These are phyloP conservation scores for Anoplophora glabripennis DNA, from an alignment of 1,140 invertebrate genomes.

Conservation along the genomic window DNA sequence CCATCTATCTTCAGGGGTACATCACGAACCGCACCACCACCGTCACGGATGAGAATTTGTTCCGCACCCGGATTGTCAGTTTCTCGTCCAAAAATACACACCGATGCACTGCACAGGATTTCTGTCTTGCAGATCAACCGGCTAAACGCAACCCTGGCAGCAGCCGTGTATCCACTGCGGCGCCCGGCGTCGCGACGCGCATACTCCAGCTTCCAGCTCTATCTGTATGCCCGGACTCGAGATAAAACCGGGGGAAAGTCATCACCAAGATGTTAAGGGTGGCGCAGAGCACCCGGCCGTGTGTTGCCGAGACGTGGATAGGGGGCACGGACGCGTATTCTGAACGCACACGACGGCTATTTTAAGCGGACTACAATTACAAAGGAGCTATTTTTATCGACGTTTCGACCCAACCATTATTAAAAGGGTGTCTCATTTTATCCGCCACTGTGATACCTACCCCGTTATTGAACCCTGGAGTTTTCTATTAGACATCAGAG, in stretches of 20 bases:
- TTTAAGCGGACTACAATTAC: too few relatives aligned
- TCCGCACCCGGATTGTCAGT: background rate
- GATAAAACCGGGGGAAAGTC: conserved; percentile 29
- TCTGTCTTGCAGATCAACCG: conserved; percentile 27
- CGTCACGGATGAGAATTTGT: background rate
- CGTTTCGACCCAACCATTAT: too few relatives aligned
- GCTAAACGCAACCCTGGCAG: conserved; percentile 34
- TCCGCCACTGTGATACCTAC: too few relatives aligned
- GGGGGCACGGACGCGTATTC: background rate
- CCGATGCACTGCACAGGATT: conserved; percentile 6
- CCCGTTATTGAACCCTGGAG: too few relatives aligned
- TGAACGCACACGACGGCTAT: too few relatives aligned
- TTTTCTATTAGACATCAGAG: too few relatives aligned
- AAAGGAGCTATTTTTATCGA: too few relatives aligned
- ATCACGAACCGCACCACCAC: background rate
- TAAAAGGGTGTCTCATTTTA: too few relatives aligned
- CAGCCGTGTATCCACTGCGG: conserved; percentile 36
- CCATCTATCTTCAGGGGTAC: too few relatives aligned
- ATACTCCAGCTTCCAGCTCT: conserved; percentile 42
- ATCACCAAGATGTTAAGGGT: background rate
- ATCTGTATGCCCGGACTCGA: conserved; percentile 39
- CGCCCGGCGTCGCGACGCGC: conserved; percentile 39
- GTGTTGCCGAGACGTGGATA: background rate
- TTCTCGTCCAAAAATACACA: background rate
- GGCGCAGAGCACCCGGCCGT: background rate